phyloP scores from a whole-genome alignment of 2,797 vertebrate genomes.

The Sebastes kiyomatsui region DNA sequence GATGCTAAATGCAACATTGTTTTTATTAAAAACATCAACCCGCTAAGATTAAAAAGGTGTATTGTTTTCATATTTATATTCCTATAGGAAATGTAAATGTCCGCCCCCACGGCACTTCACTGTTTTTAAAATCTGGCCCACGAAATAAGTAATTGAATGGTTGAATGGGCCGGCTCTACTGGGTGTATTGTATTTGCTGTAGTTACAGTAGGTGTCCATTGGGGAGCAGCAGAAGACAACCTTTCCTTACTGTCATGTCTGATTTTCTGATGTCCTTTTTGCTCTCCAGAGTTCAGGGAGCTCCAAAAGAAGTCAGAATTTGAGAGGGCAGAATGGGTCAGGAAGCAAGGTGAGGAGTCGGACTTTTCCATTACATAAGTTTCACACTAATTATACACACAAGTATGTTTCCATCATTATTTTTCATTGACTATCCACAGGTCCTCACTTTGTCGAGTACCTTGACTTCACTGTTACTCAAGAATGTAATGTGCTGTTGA shows the following conservation, averaged over 20 bases:
- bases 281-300: slow-evolving; percentile 89
- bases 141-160: no score
- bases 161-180: not conserved
- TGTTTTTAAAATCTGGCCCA: no score
- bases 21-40: no score
- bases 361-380: not conserved
- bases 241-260: not conserved
- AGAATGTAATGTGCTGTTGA: slow-evolving; percentile 93
- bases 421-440: slow-evolving; percentile 71
- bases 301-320: slow-evolving; percentile 96
- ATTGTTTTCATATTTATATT: no score
- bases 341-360: slow-evolving; percentile 91
- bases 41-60: no score
- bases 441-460: slow-evolving; percentile 98
- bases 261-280: slow-evolving; percentile 9
- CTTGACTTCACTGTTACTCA: slow-evolving; percentile 92
- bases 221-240: slow-evolving; percentile 76
- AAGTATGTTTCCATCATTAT: not conserved
- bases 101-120: no score
- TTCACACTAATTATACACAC: not conserved
- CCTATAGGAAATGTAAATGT: no score
- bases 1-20: no score
- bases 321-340: slow-evolving; percentile 95
- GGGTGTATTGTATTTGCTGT: slow-evolving; percentile 24
- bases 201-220: slow-evolving; percentile 60